Evolutionary conservation across 2,888 invertebrate species (phyloP), one percentile per base, ranked within the genome.

Genomic region (Mimas tiliae): DNA sequence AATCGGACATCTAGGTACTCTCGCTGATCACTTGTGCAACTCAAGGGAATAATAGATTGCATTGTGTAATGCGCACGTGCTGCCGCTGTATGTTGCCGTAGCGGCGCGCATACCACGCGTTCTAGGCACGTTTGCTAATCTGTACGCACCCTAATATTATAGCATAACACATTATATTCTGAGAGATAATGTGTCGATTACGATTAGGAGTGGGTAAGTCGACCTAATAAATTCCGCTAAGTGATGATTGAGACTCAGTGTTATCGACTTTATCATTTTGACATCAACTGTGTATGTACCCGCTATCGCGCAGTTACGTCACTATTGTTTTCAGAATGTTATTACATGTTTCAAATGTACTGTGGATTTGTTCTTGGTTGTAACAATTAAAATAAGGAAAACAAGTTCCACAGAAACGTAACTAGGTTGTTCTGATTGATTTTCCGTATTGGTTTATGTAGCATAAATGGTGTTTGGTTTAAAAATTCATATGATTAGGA

Each of bases 261-360:
- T 70, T 77, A 78, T 72, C 74, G 21, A 65, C 52, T 58, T 70
- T 79, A 80, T 74, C 73, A 69, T 63, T 66, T 67, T 66, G 52
- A 71, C 68, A 74, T 67, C 62, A 63, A 67, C 66, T 70, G 69
- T 67, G 27, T 70, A 69, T 64, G 33, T 70, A 69, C 64, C 64
- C 64, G 66, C 63, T 64, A 58, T 58, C 58, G 12, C 1, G 33
- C 6, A 33, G 27, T 27, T 38, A 9, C 19, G 19, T 50, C 50
- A 50, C 19, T 50, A 19, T 38, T 58, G 16, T 42, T 16, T 42
- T 9, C 11, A 42, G 19, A 12, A 12, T 0, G 12, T 58, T 19
- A 14, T 45, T 45, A 9, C 14, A 14, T 45, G 14, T 12, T 45
- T 45, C 45, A 12, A 14, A 14, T 14, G 14, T 9, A 45, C 50